A percentile compares a stretch with the other conserved stretches of the same genome.
Conservation (phyloP, 2,888 invertebrate species). For the Oscheius sp. region DNA sequence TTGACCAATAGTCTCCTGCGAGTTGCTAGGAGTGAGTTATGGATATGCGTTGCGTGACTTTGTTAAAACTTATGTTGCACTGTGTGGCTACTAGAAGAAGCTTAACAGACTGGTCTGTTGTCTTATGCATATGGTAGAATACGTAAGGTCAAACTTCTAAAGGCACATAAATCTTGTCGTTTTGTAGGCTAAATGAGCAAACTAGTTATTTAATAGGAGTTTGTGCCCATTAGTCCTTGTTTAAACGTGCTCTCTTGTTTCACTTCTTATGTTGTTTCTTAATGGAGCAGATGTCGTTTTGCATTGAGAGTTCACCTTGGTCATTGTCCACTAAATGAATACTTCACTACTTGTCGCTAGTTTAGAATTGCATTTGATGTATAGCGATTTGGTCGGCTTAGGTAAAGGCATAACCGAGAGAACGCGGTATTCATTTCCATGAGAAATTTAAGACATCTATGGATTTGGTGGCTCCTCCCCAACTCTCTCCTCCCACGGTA, state of each 20-base stretch:
- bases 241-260: conserved; percentile 4
- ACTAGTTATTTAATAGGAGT: no score
- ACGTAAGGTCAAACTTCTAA: not conserved
- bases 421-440: conserved; percentile 17
- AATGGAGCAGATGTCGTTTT: not conserved
- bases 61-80: not conserved
- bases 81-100: no score
- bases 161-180: no score
- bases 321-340: conserved; percentile 3
- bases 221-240: not conserved
- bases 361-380: no score
- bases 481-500: conserved; percentile 22
- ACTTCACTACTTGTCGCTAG: no score
- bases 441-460: conserved; percentile 15
- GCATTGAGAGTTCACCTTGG: not conserved
- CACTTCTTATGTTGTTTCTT: conserved; percentile 1
- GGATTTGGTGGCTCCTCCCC: conserved; percentile 24
- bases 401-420: no score
- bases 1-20: not conserved
- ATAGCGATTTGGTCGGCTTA: no score
- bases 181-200: no score
- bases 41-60: no score
- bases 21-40: no score
- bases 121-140: not conserved
- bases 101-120: no score